Percentiles rank a stretch among this genome's conserved stretches.
Conservation (phyloP, 1,140 invertebrate species). For the Drosophila trapezifrons region DNA sequence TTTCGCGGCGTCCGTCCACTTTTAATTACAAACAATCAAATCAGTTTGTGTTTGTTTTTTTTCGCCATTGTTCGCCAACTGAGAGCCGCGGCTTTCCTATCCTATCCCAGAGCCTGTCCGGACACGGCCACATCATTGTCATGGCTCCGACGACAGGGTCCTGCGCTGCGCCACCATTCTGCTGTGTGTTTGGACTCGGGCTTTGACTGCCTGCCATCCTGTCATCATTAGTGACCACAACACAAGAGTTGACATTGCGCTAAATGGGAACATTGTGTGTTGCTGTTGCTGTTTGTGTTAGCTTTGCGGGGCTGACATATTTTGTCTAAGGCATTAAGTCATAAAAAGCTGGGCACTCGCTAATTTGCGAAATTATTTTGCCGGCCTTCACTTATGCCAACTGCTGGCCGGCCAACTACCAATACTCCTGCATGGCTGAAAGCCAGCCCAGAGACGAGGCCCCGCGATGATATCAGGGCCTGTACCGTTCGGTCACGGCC, state of each 20-base stretch:
- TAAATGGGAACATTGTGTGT: slow-evolving; percentile 65
- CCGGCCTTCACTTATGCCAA: slow-evolving; percentile 6
- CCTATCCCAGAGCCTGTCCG: slow-evolving; percentile 3
- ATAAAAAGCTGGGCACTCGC: slow-evolving; percentile 64
- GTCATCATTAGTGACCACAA: slow-evolving; percentile 81
- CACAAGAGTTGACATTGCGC: slow-evolving; percentile 76
- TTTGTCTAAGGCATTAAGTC: slow-evolving; percentile 63
- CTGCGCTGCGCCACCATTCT: slow-evolving; percentile 15
- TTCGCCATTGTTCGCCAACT: slow-evolving; percentile 15
- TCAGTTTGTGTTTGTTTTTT: slow-evolving; percentile 73
- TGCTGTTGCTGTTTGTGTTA: slow-evolving; percentile 3
- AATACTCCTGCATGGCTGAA: background rate
- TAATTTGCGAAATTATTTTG: slow-evolving; percentile 65
- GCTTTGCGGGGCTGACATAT: slow-evolving; percentile 39
- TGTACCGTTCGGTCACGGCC: slow-evolving; percentile 17
- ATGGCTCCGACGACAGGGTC: slow-evolving; percentile 20
- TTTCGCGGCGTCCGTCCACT: slow-evolving; percentile 74
- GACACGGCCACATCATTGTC: slow-evolving; percentile 53
- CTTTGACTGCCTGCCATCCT: slow-evolving; percentile 67
- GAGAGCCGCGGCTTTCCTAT: slow-evolving; percentile 3
- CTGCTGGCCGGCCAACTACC: slow-evolving; percentile 3
- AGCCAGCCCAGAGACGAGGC: slow-evolving; percentile 4
- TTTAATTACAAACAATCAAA: slow-evolving; percentile 83
- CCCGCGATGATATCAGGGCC: slow-evolving; percentile 15
- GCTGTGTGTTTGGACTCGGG: slow-evolving; percentile 56